phyloP scores from a whole-genome alignment of 2,113 vertebrate species.

The Hydrochoerus hydrochaeris region DNA sequence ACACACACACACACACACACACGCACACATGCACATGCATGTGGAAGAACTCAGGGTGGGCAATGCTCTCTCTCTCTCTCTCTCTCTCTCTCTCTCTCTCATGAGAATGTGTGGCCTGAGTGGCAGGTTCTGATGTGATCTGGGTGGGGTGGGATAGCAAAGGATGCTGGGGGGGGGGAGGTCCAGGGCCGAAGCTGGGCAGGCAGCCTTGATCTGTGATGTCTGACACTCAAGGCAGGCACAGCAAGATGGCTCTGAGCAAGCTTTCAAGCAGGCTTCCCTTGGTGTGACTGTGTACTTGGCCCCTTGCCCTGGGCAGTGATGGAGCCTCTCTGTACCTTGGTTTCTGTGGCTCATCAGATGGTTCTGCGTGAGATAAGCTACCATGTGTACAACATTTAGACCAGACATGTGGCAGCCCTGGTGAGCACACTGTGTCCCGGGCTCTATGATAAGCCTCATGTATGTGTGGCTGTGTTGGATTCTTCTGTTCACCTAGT shows the following conservation, averaged over 20 bases:
- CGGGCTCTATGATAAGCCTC: neutral
- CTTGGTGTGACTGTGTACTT: neutral
- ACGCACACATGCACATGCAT: neutral
- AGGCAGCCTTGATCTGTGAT: neutral
- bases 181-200: neutral
- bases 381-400: neutral
- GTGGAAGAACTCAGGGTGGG: neutral
- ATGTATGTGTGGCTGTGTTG: neutral
- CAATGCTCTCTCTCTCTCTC: neutral
- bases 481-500: neutral
- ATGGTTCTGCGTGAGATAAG: neutral
- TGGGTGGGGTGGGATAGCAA: too few relatives aligned
- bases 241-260: neutral
- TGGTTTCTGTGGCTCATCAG: neutral
- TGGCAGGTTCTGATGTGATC: neutral
- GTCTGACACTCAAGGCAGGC: accelerated
- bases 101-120: neutral
- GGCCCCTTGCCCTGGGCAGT: neutral
- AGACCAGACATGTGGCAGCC: neutral
- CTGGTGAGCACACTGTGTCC: accelerated
- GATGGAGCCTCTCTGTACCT: neutral
- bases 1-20: neutral
- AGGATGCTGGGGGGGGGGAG: neutral
- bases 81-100: neutral
- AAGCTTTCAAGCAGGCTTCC: too few relatives aligned